A percentile compares a stretch with the other conserved stretches of the same genome.
Conservation (phyloP, 2,797 vertebrate genomes). For the Xenopus petersii region DNA sequence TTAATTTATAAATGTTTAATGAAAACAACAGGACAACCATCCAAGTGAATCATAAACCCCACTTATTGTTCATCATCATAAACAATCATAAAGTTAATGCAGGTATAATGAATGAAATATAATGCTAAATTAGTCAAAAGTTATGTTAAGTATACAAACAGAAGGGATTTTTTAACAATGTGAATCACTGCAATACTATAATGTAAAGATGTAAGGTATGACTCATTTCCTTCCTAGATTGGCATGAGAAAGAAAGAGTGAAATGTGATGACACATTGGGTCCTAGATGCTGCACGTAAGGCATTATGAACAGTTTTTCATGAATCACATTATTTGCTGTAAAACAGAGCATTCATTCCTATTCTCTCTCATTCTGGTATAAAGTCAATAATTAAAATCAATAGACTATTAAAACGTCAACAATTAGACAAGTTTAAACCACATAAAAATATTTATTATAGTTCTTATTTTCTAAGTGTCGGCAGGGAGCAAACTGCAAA, state of each 20-base stretch:
- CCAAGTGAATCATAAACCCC: not conserved
- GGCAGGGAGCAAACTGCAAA: too few relatives aligned
- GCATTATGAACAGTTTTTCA: not conserved
- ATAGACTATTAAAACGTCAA: too few relatives aligned
- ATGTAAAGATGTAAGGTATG: constrained; percentile 18
- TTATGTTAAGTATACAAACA: constrained; percentile 33
- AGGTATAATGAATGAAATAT: constrained; percentile 7
- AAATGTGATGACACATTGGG: constrained; percentile 21
- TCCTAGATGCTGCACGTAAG: not conserved
- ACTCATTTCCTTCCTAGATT: constrained; percentile 24
- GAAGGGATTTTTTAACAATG: constrained; percentile 41
- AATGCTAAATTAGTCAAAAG: constrained; percentile 34
- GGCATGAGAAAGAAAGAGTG: not conserved
- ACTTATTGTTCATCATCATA: not conserved
- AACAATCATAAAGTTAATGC: constrained; percentile 9
- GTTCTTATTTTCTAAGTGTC: too few relatives aligned
- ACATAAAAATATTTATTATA: too few relatives aligned
- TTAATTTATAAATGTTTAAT: not conserved
- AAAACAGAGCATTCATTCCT: too few relatives aligned
- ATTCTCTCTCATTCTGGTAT: too few relatives aligned
- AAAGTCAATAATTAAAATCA: too few relatives aligned
- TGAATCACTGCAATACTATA: constrained; percentile 37
- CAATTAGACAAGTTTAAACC: too few relatives aligned
- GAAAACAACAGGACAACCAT: not conserved
- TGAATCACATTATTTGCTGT: not conserved